Base-by-base conservation (phyloP, 2,113 vertebrate species). In the Ondatra zibethicus region DNA sequence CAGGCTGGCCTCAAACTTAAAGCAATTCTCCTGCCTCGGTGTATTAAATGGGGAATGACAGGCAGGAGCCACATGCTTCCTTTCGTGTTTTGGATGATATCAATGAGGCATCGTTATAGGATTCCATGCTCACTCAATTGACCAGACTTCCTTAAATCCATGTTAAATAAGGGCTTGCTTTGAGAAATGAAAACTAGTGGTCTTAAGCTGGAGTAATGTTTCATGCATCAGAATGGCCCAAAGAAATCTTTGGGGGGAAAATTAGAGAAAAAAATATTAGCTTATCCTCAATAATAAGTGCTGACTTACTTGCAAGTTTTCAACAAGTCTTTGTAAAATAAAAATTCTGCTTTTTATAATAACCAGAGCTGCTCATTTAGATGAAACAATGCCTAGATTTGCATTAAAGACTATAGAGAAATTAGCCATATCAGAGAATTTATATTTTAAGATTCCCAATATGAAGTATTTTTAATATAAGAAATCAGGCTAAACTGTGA, bases 381-480 rank as follows among this genome's bases (percentile, higher is more conserved):
- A 55, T 16, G 42, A 87, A 81, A 87, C 75, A 5, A 95, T 75
- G 55, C 36, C 27, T 17, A 89, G 73, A 91, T 58, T 47, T 93
- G 2, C 4, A 86, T 21, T 88, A 65, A 89, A 92, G 68, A 85
- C 25, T 88, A 7, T 52, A 5, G 27, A 97, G 14, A 93, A 96
- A 93, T 65, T 75, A 95, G 23, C 25, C n/a, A 89, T 91, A 36
- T 13, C 42, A 84, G 8, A 36, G 33, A 96, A 88, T 93, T 97
- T 72, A 92, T 68, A 90, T 81, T 87, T 95, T 88, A 94, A 58
- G 47, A 92, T 84, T 90, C 2, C 27, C 39, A 92, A 90, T 23
- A 70, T 66, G 77, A 92, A 89, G 17, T 45, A 93, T 66, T 91
- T 89, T n/a, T 85, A 91, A 96, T 93, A 55, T 89, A 81, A 88